Base-by-base conservation (phyloP, 2,888 invertebrate species). In the Phania funesta region DNA sequence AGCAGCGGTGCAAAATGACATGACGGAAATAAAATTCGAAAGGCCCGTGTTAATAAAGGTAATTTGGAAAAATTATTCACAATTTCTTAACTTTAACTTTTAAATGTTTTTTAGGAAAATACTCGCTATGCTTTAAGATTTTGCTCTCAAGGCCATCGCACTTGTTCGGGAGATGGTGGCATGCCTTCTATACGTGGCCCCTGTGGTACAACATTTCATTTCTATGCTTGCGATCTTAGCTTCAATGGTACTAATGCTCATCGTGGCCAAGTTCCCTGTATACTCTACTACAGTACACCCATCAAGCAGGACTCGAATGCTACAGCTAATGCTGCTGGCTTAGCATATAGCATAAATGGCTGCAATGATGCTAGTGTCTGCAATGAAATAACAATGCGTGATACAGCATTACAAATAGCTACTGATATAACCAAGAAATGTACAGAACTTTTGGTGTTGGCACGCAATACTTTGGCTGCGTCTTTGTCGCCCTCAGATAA, bases 201-300 rank as follows among this genome's bases (percentile, higher is more conserved):
- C 0, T 98, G 99, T 91, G 98, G 98, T 54, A 96, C 97, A 6
- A 95, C 94, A 1, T 98, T 99, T 90, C 94, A 95, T 56, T 99
- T 97, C 90, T 95, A 95, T 29, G 95, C 97, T 1, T 98, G 98
- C 90, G 96, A 98, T 11, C 92, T 98, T 52, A 98, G 98, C 90
- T 97, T 96, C 89, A 98, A 99, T 90, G 99, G 99, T n/a, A 99
- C 99, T 0, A 98, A 97, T 7, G 94, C 98, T 83, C 95, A 96
- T 0, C 93, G 99, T 68, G 99, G 99, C 9, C 99, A 99, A 92
- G 94, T 99, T 87, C 99, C 99, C 0, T 95, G 96, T 87, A 93
- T 99, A 58, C 92, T 99, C 16, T 99, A 99, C 89, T 91, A 90
- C 52, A 91, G 91, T 71, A 89, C 90, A 13, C 91, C 91, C 0